Percentiles rank a stretch among this genome's conserved stretches.
These are phyloP conservation scores for Condylostylus longicornis DNA, from an alignment of 1,140 invertebrate genomes.

Conservation along the genomic window DNA sequence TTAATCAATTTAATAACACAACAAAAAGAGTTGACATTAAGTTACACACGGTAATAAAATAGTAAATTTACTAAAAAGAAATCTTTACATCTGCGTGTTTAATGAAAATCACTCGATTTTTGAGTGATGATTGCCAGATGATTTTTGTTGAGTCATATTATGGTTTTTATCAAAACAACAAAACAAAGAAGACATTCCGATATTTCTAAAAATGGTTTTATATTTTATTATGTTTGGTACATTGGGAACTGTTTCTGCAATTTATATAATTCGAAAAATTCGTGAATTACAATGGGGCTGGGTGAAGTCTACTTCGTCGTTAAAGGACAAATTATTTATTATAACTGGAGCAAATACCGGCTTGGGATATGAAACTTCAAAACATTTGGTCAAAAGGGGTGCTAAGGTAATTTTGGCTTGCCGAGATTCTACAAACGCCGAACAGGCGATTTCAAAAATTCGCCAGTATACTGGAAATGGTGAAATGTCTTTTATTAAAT, in stretches of 20 bases:
- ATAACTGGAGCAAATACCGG: constrained; percentile 70
- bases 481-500: constrained; percentile 46
- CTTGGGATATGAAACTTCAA: constrained; percentile 60
- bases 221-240: too few species aligned
- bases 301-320: constrained; percentile 18
- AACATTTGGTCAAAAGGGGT: constrained; percentile 45
- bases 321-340: constrained; percentile 41
- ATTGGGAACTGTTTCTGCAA: constrained; percentile 28
- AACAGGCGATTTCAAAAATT: constrained; percentile 44
- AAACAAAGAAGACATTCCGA: too few species aligned
- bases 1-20: too few species aligned
- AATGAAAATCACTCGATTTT: too few species aligned
- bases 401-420: constrained; percentile 62
- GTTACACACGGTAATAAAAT: too few species aligned
- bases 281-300: constrained; percentile 31
- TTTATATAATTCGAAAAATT: constrained; percentile 32
- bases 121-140: too few species aligned
- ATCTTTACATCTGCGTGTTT: too few species aligned
- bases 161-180: too few species aligned
- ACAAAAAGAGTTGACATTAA: too few species aligned
- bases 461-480: constrained; percentile 36
- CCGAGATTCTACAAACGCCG: constrained; percentile 44
- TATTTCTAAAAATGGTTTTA: too few species aligned
- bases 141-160: too few species aligned
- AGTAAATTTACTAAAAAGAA: too few species aligned